Base-by-base conservation (phyloP, 2,797 vertebrate species). In the Malurus leucopterus region DNA sequence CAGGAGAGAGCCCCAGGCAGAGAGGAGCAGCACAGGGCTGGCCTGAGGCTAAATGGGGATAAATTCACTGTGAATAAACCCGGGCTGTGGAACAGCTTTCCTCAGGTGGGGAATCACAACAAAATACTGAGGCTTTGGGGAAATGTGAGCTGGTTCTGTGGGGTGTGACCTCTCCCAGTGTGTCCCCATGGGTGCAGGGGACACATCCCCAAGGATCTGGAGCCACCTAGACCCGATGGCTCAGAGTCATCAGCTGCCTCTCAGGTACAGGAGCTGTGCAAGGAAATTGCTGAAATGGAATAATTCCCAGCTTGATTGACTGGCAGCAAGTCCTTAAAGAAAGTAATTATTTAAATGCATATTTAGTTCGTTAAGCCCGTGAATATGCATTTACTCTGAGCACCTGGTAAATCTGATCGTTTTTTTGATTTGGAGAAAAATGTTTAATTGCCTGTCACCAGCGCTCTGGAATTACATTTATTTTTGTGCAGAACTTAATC, bases 251-350 rank as follows among this genome's bases (percentile, higher is more conserved):
- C 22, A 8, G 38, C 67, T 58, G 58, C 78, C 57, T 19, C 47
- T 17, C 57, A 11, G 1, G 6, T 15, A 0, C 47, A n/a, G 67
- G 21, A 68, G 46, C 76, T 12, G 1, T 32, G 67, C 6, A 62
- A 51, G 81, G 40, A 62, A 75, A 78, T 72, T 62, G 44, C 30
- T 62, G 0, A 40, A 46, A 34, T 54, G n/a, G 46, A 57, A 41
- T 80, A 83, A 89, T 83, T 92, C 85, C 43, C 72, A 30, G 46
- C 85, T 44, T 76, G 78, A 79, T 57, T 81, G 64, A 69, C 29
- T 75, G 77, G 70, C 77, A 81, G 63, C 73, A 34, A 2, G 9
- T 43, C 61, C 78, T 86, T 43, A 23, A 53, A 82, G 57, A 64
- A 58, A 79, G 76, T 51, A 49, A 69, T 89, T 86, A 77, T 83